Conservation (phyloP, 2,888 invertebrate genomes). For the Caenorhabditis angaria region DNA sequence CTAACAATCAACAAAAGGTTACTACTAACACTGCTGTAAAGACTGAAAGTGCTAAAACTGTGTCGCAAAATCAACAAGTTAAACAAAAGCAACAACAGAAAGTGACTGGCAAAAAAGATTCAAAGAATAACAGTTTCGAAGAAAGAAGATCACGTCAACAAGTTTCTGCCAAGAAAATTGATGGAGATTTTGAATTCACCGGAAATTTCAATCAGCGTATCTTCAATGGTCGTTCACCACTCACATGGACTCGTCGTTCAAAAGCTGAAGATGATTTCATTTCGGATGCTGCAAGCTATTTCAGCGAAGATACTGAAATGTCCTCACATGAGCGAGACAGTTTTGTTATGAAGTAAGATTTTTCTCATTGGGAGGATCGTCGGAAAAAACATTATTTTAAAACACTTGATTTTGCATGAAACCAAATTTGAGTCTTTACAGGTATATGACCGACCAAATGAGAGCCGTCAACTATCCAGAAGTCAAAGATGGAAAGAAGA, state of each 20-base stretch:
- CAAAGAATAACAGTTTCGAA: background rate
- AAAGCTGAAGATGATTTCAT: slow-evolving; percentile 9
- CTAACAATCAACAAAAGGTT: slow-evolving; percentile 13
- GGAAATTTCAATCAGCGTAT: slow-evolving; percentile 5
- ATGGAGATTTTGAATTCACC: no score
- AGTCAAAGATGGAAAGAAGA: background rate
- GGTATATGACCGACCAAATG: slow-evolving; percentile 21
- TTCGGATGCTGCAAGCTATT: background rate
- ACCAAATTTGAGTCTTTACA: background rate
- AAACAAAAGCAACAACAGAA: background rate
- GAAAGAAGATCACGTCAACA: background rate
- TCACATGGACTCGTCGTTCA: slow-evolving; percentile 6
- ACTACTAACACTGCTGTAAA: slow-evolving; percentile 7
- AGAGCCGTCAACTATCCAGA: background rate
- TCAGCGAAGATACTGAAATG: background rate
- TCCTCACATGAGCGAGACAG: slow-evolving; percentile 2
- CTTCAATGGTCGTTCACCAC: background rate
- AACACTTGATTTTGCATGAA: background rate
- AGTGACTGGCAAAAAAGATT: background rate
- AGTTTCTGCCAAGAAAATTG: background rate
- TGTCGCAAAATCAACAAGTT: background rate
- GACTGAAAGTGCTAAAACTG: slow-evolving; percentile 11
- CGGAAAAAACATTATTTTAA: background rate
- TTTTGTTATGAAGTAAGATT: slow-evolving; percentile 8
- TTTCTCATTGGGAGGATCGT: background rate